phyloP scores from a whole-genome alignment of 2,888 invertebrate genomes.

The Drosophila meridiana region DNA sequence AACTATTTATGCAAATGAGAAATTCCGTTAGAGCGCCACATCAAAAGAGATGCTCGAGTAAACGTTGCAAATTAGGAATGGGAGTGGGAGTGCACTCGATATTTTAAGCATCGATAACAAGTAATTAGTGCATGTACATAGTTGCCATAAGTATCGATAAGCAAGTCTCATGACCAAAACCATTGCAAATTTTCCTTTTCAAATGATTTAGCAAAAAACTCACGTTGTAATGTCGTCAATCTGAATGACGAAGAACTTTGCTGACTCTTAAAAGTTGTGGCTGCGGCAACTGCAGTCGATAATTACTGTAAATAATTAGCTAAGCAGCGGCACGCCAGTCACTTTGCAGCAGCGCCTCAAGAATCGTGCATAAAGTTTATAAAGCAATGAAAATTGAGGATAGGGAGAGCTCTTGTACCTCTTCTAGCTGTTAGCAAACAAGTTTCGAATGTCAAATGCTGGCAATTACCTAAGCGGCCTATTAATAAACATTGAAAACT shows the following conservation, averaged over 20 bases:
- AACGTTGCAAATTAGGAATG: constrained; percentile 6
- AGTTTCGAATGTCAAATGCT: constrained; percentile 66
- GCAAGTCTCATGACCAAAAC: background rate
- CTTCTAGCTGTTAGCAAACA: constrained; percentile 24
- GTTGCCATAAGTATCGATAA: constrained; percentile 13
- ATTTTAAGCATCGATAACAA: constrained; percentile 27
- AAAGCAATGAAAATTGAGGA: constrained; percentile 12
- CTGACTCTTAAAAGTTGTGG: constrained; percentile 19
- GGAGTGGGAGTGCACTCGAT: constrained; percentile 33
- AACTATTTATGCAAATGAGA: constrained; percentile 27
- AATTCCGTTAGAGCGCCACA: constrained; percentile 10
- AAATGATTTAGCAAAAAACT: constrained; percentile 18
- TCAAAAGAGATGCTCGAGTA: constrained; percentile 12
- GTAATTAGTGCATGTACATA: background rate
- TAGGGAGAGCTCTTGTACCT: constrained; percentile 14
- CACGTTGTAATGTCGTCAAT: constrained; percentile 33
- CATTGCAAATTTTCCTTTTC: constrained; percentile 24
- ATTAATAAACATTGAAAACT: constrained; percentile 52
- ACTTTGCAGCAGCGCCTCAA: constrained; percentile 24
- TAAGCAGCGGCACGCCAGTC: constrained; percentile 65
- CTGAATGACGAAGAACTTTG: constrained; percentile 33
- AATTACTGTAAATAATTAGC: constrained; percentile 72
- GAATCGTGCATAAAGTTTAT: constrained; percentile 57
- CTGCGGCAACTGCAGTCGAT: constrained; percentile 56
- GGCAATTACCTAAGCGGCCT: constrained; percentile 63